Evolutionary conservation across 2,888 invertebrate species (phyloP).

Genomic region (Drosophila mayaguana): DNA sequence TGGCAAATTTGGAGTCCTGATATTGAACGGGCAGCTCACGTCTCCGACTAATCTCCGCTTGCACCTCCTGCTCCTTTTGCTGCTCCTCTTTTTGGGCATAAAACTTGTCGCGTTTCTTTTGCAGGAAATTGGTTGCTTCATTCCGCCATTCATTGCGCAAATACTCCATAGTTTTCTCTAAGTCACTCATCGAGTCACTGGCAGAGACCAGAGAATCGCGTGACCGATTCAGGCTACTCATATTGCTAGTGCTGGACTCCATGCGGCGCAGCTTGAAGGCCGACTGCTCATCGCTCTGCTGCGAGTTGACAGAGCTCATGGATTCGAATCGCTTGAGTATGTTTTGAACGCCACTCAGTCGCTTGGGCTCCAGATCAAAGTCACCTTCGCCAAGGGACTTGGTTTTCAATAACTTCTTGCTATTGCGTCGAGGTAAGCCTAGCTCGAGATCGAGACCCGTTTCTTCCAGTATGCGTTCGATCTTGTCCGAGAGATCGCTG

Average conservation of each 20-base stretch:
- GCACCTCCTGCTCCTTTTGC: slow-evolving; percentile 34
- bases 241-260: slow-evolving; percentile 81
- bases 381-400: slow-evolving; percentile 82
- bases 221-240: slow-evolving; percentile 81
- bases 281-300: slow-evolving; percentile 69
- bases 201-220: slow-evolving; percentile 77
- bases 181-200: slow-evolving; percentile 80
- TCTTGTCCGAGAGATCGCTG: slow-evolving; percentile 84
- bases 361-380: slow-evolving; percentile 59
- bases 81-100: slow-evolving; percentile 72
- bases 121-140: slow-evolving; percentile 83
- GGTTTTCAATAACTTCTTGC: slow-evolving; percentile 76
- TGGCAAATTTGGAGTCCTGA: slow-evolving; percentile 81
- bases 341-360: slow-evolving; percentile 76
- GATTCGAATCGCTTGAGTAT: slow-evolving; percentile 83
- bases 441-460: slow-evolving; percentile 82
- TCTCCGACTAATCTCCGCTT: slow-evolving; percentile 17
- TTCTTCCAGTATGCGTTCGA: slow-evolving; percentile 83
- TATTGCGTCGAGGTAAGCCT: slow-evolving; percentile 68
- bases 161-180: slow-evolving; percentile 84
- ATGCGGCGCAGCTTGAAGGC: slow-evolving; percentile 77
- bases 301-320: slow-evolving; percentile 80
- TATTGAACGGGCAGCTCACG: slow-evolving; percentile 76
- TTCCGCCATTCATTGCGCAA: slow-evolving; percentile 83
- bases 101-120: slow-evolving; percentile 83